Percentiles rank a stretch among this genome's conserved stretches.
phyloP scores from a whole-genome alignment of 2,888 invertebrate genomes.

The Neria commutata region DNA sequence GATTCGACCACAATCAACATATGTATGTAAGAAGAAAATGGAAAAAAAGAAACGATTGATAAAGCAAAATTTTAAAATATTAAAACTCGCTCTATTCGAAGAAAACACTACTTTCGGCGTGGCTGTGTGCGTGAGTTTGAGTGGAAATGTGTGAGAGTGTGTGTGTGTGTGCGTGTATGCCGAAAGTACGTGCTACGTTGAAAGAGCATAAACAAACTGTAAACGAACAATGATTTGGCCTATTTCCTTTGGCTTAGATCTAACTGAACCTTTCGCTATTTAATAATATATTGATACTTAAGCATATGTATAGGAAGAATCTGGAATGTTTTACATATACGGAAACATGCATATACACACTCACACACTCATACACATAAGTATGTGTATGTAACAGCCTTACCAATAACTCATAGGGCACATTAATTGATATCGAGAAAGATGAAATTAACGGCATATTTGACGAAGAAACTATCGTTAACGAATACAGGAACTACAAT shows the following conservation, averaged over 20 bases:
- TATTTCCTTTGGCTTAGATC: conserved; percentile 29
- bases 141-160: no score
- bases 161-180: background rate
- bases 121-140: no score
- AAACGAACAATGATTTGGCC: conserved; percentile 42
- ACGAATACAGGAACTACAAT: no score
- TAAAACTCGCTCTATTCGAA: no score
- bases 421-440: no score
- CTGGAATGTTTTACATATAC: conserved; percentile 2
- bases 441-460: no score
- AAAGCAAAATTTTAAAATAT: conserved; percentile 7
- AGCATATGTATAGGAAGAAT: background rate
- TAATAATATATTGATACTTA: conserved; percentile 2
- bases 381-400: no score
- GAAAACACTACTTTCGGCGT: no score
- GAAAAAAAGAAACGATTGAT: conserved; percentile 4
- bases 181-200: background rate
- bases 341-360: conserved; percentile 4
- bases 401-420: no score
- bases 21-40: conserved; percentile 8
- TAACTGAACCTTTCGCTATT: background rate
- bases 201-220: background rate
- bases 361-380: no score
- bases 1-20: conserved; percentile 27
- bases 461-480: no score